Conservation (phyloP, 2,113 vertebrate species). For the Lagenorhynchus albirostris region DNA sequence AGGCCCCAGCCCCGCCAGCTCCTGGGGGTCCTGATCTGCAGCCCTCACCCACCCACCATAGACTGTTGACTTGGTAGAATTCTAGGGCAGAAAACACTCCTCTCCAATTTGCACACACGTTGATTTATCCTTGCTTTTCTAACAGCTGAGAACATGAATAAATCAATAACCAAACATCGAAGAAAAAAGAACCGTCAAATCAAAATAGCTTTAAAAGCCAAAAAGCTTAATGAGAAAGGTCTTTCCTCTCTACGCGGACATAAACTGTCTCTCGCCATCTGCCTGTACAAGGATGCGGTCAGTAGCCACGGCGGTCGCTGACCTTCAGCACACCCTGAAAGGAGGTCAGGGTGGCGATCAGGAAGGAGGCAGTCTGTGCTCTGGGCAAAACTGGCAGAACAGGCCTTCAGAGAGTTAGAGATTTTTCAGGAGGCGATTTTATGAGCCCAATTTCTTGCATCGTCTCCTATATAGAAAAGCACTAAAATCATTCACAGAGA, state of each 20-base stretch:
- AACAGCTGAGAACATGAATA: neutral
- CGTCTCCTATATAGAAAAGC: neutral
- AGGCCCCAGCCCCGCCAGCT: neutral
- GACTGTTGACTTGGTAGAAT: neutral
- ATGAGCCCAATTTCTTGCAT: neutral
- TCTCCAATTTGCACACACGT: neutral
- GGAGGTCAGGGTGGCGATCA: neutral
- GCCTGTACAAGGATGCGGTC: neutral
- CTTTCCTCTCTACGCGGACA: fast-evolving
- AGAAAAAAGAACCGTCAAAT: neutral
- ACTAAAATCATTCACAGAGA: neutral
- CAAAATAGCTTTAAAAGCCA: neutral
- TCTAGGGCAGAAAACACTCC: neutral
- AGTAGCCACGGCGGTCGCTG: neutral
- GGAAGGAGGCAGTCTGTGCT: neutral
- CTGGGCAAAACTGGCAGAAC: neutral
- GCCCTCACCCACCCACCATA: neutral
- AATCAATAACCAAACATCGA: neutral
- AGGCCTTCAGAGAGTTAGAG: neutral
- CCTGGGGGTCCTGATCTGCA: fast-evolving
- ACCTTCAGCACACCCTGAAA: neutral
- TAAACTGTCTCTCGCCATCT: neutral
- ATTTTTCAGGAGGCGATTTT: neutral
- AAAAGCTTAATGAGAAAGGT: neutral
- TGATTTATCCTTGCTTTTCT: neutral